Conservation (phyloP, 2,888 invertebrate genomes). For the Melangyna quadrimaculata region DNA sequence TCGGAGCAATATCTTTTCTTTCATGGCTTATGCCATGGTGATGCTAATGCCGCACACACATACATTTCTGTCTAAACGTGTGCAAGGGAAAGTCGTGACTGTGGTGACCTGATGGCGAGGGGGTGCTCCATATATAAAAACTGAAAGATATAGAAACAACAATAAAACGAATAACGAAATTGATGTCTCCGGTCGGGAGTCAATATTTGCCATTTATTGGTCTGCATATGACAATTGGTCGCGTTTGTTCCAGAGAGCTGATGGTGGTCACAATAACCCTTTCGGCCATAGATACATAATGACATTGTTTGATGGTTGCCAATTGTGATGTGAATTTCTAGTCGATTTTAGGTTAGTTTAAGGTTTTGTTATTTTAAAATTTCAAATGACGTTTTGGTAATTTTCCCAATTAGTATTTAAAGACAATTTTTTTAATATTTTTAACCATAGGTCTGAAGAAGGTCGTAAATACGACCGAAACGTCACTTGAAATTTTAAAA, state of each 20-base stretch:
- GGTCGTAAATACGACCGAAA: no score
- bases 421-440: no score
- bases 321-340: neutral
- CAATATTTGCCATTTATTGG: slow-evolving; percentile 72
- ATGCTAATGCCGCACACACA: slow-evolving; percentile 35
- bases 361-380: no score
- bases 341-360: no score
- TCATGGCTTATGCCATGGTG: slow-evolving; percentile 49
- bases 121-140: neutral
- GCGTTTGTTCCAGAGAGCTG: slow-evolving; percentile 58
- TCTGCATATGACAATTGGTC: slow-evolving; percentile 67
- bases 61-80: neutral
- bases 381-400: no score
- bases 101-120: no score
- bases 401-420: no score
- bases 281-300: slow-evolving; percentile 4
- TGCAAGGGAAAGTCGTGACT: neutral
- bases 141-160: neutral
- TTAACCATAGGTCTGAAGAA: no score
- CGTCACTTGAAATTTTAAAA: no score
- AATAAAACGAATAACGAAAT: slow-evolving; percentile 45
- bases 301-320: slow-evolving; percentile 32
- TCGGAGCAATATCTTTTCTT: slow-evolving; percentile 69
- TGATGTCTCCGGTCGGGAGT: slow-evolving; percentile 67
- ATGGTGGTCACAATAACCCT: slow-evolving; percentile 27